Evolutionary conservation across 2,888 invertebrate species (phyloP).

Genomic region (Patella depressa): DNA sequence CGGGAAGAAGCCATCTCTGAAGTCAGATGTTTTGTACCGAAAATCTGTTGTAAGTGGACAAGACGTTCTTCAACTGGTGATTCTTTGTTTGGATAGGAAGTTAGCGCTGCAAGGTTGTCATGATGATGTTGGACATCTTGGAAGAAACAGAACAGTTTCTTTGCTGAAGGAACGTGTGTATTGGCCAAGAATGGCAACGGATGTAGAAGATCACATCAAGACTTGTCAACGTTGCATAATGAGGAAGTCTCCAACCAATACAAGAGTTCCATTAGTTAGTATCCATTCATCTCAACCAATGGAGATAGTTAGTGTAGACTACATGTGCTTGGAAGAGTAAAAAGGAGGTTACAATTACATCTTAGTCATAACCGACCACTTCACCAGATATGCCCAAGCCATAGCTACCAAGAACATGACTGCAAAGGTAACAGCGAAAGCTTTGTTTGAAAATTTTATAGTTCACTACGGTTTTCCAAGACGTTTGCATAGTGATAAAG

Average conservation of each 20-base stretch:
- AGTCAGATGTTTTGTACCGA: neutral
- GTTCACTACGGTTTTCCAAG: too few relatives aligned
- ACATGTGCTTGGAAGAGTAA: conserved; percentile 32
- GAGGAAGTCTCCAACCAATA: neutral
- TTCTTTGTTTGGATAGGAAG: neutral
- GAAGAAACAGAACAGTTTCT: neutral
- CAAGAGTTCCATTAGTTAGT: conserved; percentile 16
- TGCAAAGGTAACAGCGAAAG: neutral
- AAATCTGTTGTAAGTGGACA: neutral
- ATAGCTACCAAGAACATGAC: conserved; percentile 31
- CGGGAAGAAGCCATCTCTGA: neutral
- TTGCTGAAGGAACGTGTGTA: conserved; percentile 1
- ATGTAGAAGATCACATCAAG: conserved; percentile 3
- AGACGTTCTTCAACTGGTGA: neutral
- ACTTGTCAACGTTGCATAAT: neutral
- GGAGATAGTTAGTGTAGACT: conserved; percentile 38
- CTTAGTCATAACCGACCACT: conserved; percentile 29
- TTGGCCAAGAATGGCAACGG: neutral
- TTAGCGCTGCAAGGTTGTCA: neutral
- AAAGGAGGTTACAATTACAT: conserved; percentile 28
- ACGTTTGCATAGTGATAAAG: too few relatives aligned
- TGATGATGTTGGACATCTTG: conserved; percentile 16
- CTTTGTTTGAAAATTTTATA: too few relatives aligned
- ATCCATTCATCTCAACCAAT: conserved; percentile 32
- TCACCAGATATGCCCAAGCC: conserved; percentile 28